Conservation (phyloP, 2,797 vertebrate genomes). For the Lithobates sylvaticus region DNA sequence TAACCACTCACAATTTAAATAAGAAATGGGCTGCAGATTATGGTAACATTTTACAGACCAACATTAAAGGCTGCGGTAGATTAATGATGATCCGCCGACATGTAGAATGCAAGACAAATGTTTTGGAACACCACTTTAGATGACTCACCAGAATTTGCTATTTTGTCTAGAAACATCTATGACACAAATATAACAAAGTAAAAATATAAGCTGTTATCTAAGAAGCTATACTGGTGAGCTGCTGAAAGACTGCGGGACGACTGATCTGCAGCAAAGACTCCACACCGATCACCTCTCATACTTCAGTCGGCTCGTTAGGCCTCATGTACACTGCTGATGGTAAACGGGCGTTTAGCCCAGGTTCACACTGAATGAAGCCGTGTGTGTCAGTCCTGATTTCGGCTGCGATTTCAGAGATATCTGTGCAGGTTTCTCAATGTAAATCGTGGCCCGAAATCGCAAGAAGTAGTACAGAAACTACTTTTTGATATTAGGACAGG, state of each 20-base stretch:
- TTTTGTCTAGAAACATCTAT: neutral
- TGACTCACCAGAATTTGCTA: slow-evolving; percentile 3
- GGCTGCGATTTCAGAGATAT: no score
- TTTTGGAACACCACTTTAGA: neutral
- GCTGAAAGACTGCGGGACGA: neutral
- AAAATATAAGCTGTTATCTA: neutral
- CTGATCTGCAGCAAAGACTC: neutral
- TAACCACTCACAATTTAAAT: slow-evolving; percentile 32
- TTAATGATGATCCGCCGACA: slow-evolving; percentile 20
- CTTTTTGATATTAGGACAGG: no score
- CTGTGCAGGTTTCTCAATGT: no score
- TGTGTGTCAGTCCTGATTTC: no score
- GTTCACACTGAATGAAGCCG: no score
- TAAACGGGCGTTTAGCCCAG: no score
- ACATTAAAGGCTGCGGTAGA: slow-evolving; percentile 9
- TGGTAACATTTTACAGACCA: slow-evolving; percentile 30
- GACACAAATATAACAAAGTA: neutral
- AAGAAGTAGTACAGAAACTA: no score
- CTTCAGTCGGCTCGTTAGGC: no score
- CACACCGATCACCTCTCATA: no score
- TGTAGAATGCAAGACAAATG: neutral
- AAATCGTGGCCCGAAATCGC: no score
- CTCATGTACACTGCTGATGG: no score
- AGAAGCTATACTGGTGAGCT: neutral
- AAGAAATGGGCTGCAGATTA: slow-evolving; percentile 24